Percentiles rank a stretch among this genome's conserved stretches.
phyloP scores from a whole-genome alignment of 2,113 vertebrate species.

The Oxyruncus cristatus region DNA sequence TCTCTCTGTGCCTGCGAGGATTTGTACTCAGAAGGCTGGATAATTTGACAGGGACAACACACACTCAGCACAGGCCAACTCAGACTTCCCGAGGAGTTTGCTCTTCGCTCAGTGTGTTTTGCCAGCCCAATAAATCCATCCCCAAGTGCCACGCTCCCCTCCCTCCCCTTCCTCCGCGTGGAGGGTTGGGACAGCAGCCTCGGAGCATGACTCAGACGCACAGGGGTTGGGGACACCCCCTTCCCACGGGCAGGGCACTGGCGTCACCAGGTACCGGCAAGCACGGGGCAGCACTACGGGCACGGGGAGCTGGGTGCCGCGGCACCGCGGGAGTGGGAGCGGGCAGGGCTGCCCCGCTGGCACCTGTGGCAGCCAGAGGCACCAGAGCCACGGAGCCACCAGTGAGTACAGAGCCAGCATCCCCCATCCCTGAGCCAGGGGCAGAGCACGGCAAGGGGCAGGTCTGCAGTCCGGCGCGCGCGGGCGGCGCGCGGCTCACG shows the following conservation, averaged over 20 bases:
- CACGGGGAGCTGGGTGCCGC: fast-evolving
- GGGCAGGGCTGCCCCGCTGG: neutral
- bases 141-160: neutral
- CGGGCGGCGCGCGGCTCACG: constrained; percentile 43
- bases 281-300: neutral
- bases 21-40: neutral
- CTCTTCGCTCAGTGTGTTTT: neutral
- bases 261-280: fast-evolving
- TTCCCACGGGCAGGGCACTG: fast-evolving
- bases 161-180: neutral
- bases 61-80: neutral
- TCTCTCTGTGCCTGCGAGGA: neutral
- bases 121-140: neutral
- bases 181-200: neutral
- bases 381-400: neutral
- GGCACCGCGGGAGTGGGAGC: fast-evolving
- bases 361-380: neutral
- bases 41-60: neutral
- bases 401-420: neutral
- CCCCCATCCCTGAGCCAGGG: neutral
- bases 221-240: neutral
- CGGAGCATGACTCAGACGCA: neutral
- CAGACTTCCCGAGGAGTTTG: neutral
- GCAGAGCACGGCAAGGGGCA: neutral
- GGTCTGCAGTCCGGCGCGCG: neutral